These are phyloP conservation scores for Copsychus sechellarum DNA, from an alignment of 2,113 vertebrate species.

Conservation along the genomic window DNA sequence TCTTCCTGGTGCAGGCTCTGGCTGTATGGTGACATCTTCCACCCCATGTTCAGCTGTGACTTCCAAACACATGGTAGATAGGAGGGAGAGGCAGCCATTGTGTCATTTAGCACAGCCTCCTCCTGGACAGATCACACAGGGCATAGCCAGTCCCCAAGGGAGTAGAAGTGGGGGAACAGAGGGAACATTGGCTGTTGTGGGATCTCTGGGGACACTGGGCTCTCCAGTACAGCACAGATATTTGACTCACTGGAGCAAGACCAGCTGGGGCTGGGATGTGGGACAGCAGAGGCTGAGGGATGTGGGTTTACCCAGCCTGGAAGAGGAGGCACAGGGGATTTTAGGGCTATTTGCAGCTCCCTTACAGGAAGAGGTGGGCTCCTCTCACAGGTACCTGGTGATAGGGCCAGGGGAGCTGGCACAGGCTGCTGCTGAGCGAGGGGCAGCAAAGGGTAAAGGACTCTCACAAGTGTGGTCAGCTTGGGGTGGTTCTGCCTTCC, in stretches of 20 bases:
- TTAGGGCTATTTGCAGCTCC: neutral
- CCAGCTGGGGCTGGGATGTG: accelerated
- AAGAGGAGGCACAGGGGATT: neutral
- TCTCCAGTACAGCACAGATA: neutral
- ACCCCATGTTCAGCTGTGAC: neutral
- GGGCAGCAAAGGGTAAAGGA: neutral
- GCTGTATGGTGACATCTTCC: neutral
- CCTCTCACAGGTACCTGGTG: neutral
- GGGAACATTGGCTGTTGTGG: accelerated
- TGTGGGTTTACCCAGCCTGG: neutral
- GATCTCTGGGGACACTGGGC: neutral
- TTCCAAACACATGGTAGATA: neutral
- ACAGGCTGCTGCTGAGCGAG: neutral
- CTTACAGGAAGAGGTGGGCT: neutral
- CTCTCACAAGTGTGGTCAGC: accelerated
- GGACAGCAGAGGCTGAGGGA: neutral
- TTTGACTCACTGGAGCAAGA: neutral
- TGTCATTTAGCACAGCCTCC: neutral
- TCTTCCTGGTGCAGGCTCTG: neutral
- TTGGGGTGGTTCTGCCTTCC: neutral
- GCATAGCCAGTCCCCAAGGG: neutral
- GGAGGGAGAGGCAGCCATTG: neutral
- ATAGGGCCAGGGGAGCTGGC: neutral
- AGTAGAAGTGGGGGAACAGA: neutral
- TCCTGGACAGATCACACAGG: neutral